A percentile compares a stretch with the other conserved stretches of the same genome.
Evolutionary conservation across 2,797 vertebrate genomes (phyloP).

Genomic region (Macropodus opercularis): DNA sequence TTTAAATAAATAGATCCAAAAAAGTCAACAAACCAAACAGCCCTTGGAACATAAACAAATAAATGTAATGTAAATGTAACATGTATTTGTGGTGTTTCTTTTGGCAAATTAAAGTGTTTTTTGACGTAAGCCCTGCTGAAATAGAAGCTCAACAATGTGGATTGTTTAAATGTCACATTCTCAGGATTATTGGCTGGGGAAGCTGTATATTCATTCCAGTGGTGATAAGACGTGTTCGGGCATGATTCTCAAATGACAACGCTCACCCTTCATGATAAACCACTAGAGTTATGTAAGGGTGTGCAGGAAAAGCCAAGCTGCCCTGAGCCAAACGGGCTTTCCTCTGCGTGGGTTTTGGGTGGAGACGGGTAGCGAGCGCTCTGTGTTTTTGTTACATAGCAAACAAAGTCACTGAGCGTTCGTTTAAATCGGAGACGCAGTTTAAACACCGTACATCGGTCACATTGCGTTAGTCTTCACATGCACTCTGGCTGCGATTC

Average conservation of each 20-base stretch:
- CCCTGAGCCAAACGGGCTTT: conserved; percentile 31
- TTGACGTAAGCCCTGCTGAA: no score
- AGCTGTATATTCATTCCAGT: conserved; percentile 47
- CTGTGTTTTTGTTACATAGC: not conserved
- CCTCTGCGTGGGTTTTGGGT: conserved; percentile 23
- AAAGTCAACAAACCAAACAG: no score
- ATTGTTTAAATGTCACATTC: conserved; percentile 7
- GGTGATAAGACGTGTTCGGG: conserved; percentile 32
- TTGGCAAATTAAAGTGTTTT: not conserved
- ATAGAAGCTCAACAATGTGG: not conserved
- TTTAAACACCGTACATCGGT: conserved; percentile 18
- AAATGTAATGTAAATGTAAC: no score
- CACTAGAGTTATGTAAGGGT: conserved; percentile 14
- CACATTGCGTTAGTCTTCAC: not conserved
- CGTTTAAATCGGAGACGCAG: conserved; percentile 7
- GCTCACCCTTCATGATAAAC: conserved; percentile 3
- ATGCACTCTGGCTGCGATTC: not conserved
- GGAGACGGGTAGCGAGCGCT: conserved; percentile 5
- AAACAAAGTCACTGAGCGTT: not conserved
- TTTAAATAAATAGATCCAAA: no score
- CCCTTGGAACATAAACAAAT: not conserved
- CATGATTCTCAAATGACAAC: conserved; percentile 21
- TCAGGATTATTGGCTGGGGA: not conserved
- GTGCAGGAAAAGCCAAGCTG: conserved; percentile 25
- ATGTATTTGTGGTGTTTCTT: no score